Conservation (phyloP, 2,113 vertebrate genomes). For the Chunga burmeisteri region DNA sequence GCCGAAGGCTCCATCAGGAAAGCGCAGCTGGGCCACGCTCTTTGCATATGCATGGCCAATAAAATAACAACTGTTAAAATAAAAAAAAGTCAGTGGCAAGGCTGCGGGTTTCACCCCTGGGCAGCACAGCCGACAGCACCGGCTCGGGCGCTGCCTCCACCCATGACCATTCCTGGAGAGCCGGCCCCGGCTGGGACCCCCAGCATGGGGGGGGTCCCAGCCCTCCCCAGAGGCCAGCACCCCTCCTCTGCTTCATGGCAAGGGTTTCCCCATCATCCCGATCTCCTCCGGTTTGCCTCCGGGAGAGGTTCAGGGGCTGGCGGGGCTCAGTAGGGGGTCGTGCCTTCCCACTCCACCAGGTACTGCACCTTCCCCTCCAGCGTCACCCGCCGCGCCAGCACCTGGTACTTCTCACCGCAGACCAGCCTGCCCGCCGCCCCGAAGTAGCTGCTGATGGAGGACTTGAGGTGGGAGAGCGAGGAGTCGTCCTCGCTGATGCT, state of each 20-base stretch:
- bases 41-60: not conserved
- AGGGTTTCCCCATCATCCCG: not conserved
- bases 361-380: conserved; percentile 93
- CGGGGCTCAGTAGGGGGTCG: conserved; percentile 85
- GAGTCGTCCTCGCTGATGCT: conserved; percentile 86
- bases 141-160: not conserved
- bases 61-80: not conserved
- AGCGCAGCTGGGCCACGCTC: not conserved
- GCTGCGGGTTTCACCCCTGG: not conserved
- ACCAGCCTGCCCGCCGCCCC: conserved; percentile 87
- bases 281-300: not conserved
- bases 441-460: conserved; percentile 93
- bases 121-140: not conserved
- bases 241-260: not conserved
- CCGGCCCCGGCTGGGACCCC: not conserved
- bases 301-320: not conserved
- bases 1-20: not conserved
- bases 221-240: not conserved
- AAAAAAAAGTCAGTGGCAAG: rapidly evolving
- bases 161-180: rapidly evolving
- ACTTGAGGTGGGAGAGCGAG: conserved; percentile 89
- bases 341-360: conserved; percentile 95
- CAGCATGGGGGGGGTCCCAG: not conserved
- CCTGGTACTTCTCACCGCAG: conserved; percentile 92
- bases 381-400: conserved; percentile 89